Conservation (phyloP, 2,888 invertebrate species). For the Latrodectus elegans region DNA sequence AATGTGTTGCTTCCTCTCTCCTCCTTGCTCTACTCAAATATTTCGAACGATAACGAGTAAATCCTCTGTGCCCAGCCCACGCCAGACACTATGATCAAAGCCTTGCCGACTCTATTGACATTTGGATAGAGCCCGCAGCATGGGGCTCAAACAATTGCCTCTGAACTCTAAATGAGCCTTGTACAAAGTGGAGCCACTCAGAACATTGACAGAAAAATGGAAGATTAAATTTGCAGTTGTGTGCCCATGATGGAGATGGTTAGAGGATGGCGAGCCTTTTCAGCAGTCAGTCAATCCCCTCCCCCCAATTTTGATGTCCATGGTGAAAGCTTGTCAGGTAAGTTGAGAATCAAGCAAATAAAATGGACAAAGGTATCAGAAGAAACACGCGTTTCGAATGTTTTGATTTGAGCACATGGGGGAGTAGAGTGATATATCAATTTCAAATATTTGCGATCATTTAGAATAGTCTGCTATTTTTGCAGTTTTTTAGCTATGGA, state of each 20-base stretch:
- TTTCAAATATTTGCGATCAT: too few species aligned
- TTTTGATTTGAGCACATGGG: too few species aligned
- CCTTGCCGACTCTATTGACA: conserved; percentile 43
- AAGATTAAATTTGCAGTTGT: conserved; percentile 62
- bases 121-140: conserved; percentile 11
- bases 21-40: neutral
- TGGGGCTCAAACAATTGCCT: conserved; percentile 49
- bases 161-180: conserved; percentile 25
- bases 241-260: neutral
- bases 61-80: neutral
- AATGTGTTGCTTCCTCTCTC: neutral
- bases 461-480: too few species aligned
- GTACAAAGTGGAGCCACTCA: conserved; percentile 56
- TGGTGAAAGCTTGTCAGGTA: too few species aligned
- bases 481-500: too few species aligned
- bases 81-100: conserved; percentile 34
- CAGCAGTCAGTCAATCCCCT: too few species aligned
- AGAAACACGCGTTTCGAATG: too few species aligned
- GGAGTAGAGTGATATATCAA: too few species aligned
- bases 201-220: conserved; percentile 52
- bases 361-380: too few species aligned
- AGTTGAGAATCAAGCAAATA: too few species aligned
- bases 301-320: too few species aligned
- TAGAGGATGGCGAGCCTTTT: neutral
- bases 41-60: conserved; percentile 38